Conservation (phyloP, 1,140 invertebrate species). For the Drosophila azteca region DNA sequence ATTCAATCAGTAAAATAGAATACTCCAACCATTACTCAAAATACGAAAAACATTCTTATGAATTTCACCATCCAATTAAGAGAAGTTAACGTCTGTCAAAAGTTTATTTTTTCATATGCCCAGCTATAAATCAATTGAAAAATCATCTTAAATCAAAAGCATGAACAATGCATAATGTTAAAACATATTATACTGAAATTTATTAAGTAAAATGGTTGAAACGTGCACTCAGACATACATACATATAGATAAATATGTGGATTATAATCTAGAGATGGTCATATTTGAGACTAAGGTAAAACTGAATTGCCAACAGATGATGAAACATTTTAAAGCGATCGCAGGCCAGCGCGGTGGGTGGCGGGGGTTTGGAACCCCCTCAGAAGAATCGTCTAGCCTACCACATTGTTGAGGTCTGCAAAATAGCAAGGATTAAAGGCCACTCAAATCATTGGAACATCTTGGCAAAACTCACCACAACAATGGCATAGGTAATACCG, state of each 20-base stretch:
- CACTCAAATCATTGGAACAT: not conserved
- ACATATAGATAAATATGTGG: constrained; percentile 39
- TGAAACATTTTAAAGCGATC: constrained; percentile 52
- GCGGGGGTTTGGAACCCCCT: constrained; percentile 22
- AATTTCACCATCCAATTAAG: no score
- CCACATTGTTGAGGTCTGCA: constrained; percentile 62
- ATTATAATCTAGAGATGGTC: constrained; percentile 23
- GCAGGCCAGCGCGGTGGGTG: constrained; percentile 21
- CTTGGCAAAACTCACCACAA: constrained; percentile 84
- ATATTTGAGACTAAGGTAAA: constrained; percentile 36
- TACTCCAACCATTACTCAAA: no score
- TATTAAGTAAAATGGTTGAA: constrained; percentile 55
- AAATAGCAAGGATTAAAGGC: not conserved
- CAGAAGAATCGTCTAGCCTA: constrained; percentile 24
- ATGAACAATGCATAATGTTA: not conserved
- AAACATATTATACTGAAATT: constrained; percentile 41
- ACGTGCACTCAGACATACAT: constrained; percentile 12
- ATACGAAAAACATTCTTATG: no score
- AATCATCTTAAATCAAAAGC: no score
- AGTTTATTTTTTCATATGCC: no score
- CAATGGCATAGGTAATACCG: constrained; percentile 85
- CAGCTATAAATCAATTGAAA: no score
- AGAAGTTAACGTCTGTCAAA: not conserved
- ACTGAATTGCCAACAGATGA: constrained; percentile 39
- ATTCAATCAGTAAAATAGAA: not conserved